Evolutionary conservation across 2,888 invertebrate genomes (phyloP).

Genomic region (Sarcophaga variegata): DNA sequence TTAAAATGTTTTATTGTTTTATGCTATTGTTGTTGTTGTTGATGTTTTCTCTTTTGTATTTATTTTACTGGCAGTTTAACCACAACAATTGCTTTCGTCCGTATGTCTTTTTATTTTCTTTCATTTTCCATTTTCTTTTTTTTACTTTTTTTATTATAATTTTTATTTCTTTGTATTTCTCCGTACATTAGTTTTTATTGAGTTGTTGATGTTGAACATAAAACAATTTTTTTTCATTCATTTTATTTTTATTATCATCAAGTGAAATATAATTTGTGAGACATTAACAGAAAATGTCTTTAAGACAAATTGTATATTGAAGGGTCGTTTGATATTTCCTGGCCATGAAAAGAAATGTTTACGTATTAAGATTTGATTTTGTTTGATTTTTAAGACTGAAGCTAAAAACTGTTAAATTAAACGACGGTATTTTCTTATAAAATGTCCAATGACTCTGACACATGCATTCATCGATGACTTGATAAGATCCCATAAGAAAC

Average conservation of each 20-base stretch:
- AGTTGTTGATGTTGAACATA: conserved; percentile 36
- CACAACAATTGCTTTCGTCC: conserved; percentile 27
- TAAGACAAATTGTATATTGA: neutral
- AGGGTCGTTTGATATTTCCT: neutral
- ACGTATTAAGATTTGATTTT: no score
- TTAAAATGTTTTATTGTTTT: conserved; percentile 69
- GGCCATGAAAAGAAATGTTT: neutral
- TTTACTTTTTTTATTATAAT: neutral
- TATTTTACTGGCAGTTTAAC: conserved; percentile 49
- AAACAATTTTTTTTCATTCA: conserved; percentile 16
- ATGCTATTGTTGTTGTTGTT: neutral
- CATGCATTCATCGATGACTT: no score
- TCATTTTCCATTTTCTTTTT: neutral
- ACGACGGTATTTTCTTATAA: no score
- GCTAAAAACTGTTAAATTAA: no score
- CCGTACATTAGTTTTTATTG: conserved; percentile 35
- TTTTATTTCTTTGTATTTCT: neutral
- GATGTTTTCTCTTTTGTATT: conserved; percentile 61
- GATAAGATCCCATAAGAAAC: no score
- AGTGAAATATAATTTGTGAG: neutral
- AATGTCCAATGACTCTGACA: no score
- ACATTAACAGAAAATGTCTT: neutral
- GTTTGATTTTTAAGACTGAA: no score
- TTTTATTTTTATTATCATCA: neutral
- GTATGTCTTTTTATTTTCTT: neutral